These are phyloP conservation scores for Leptinotarsa defecta DNA, from an alignment of 1,140 invertebrate genomes.

Conservation along the genomic window DNA sequence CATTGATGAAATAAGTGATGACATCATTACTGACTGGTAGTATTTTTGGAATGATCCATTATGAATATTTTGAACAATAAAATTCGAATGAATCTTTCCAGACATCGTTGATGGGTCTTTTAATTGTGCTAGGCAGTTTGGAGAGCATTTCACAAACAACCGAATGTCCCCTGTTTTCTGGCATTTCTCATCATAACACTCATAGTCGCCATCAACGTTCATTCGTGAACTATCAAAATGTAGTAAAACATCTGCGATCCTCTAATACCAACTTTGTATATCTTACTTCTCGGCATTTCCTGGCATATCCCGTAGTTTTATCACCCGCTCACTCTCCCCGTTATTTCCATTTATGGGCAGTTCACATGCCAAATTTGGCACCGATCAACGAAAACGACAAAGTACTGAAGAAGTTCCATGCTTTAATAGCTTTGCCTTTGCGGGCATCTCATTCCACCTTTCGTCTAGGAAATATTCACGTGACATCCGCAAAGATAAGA, in stretches of 20 bases:
- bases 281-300: neutral
- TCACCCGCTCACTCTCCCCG: constrained; percentile 1
- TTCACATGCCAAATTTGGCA: constrained; percentile 2
- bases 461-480: neutral
- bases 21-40: no score
- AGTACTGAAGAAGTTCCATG: neutral
- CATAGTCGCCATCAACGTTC: no score
- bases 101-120: no score
- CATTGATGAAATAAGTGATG: no score
- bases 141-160: no score
- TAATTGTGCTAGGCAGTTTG: no score
- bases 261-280: neutral
- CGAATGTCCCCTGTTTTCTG: no score
- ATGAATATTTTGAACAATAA: no score
- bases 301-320: neutral
- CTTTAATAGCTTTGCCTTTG: constrained; percentile 5
- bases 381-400: constrained; percentile 5
- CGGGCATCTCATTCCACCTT: neutral
- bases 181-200: no score
- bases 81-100: no score
- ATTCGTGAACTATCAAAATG: neutral
- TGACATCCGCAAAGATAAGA: neutral
- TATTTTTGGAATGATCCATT: no score
- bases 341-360: constrained; percentile 2
- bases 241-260: neutral